Evolutionary conservation across 2,888 invertebrate genomes (phyloP).

Genomic region (Cylindroiulus punctatus): DNA sequence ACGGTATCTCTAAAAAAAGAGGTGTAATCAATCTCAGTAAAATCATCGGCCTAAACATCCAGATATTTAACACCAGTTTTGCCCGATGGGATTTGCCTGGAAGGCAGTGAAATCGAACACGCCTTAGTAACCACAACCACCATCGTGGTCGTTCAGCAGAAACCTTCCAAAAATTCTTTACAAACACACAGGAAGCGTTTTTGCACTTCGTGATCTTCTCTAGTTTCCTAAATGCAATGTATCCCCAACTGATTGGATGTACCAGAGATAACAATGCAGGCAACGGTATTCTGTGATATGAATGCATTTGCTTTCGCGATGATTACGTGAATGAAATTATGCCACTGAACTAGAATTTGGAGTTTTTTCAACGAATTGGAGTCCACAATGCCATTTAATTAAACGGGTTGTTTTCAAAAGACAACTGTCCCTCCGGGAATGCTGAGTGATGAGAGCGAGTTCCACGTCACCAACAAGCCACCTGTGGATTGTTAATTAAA

Average conservation of each 20-base stretch:
- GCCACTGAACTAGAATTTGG: background rate
- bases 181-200: background rate
- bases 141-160: background rate
- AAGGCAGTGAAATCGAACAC: background rate
- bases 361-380: background rate
- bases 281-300: background rate
- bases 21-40: background rate
- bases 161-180: background rate
- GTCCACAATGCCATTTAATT: background rate
- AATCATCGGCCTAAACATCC: background rate
- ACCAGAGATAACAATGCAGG: background rate
- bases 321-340: background rate
- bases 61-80: background rate
- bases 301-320: background rate
- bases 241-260: background rate
- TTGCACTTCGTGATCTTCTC: background rate
- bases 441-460: too few relatives aligned
- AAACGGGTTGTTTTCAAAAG: too few relatives aligned
- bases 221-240: background rate
- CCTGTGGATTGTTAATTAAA: too few relatives aligned
- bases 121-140: background rate
- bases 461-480: too few relatives aligned
- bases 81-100: background rate
- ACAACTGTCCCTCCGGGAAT: too few relatives aligned
- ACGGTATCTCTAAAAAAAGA: background rate